Percentiles rank a stretch among this genome's conserved stretches.
These are phyloP conservation scores for Berghia stephanieae DNA, from an alignment of 1,140 invertebrate genomes.

Conservation along the genomic window DNA sequence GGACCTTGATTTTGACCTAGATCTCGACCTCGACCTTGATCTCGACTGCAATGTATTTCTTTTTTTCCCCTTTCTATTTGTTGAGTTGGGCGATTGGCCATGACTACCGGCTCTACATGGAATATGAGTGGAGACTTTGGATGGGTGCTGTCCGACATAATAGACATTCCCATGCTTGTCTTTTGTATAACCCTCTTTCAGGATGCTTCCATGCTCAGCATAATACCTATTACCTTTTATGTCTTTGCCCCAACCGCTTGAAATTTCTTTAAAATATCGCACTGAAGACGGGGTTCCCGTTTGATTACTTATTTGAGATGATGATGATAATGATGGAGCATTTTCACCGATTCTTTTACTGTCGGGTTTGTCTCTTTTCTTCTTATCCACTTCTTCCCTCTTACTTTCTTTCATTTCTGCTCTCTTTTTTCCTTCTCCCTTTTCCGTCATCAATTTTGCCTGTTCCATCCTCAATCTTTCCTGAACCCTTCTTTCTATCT, in stretches of 20 bases:
- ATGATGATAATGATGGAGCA: too few relatives aligned
- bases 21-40: background rate
- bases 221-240: background rate
- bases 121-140: background rate
- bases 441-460: constrained; percentile 2
- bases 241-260: background rate
- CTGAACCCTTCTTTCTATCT: constrained; percentile 17
- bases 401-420: background rate
- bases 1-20: background rate
- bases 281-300: too few relatives aligned
- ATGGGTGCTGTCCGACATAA: background rate
- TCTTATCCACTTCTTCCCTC: background rate
- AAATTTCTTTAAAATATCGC: too few relatives aligned
- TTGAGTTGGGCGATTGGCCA: too few relatives aligned
- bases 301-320: too few relatives aligned
- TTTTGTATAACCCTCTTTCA: background rate
- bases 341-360: too few relatives aligned
- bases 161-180: background rate
- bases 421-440: background rate
- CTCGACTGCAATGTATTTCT: background rate
- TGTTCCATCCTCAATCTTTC: constrained; percentile 22
- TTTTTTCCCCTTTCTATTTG: background rate
- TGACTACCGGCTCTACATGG: too few relatives aligned
- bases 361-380: background rate
- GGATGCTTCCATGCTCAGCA: background rate